phyloP scores from a whole-genome alignment of 1,140 invertebrate genomes.

The Goniozus legneri region DNA sequence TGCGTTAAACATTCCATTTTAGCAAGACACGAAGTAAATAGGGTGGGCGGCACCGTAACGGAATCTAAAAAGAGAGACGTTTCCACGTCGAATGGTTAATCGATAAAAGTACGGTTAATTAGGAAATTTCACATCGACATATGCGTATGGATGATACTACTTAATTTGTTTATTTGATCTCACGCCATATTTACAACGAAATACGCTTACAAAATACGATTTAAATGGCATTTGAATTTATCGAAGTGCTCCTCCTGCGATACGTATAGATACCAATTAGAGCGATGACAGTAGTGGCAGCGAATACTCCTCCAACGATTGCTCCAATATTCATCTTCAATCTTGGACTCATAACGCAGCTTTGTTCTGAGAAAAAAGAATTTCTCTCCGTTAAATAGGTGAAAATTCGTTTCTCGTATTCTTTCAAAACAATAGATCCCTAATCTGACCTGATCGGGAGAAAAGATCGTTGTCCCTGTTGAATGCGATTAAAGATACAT shows the following conservation, averaged over 20 bases:
- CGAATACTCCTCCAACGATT: slow-evolving; percentile 15
- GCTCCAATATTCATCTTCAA: slow-evolving; percentile 3
- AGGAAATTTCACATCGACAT: slow-evolving; percentile 29
- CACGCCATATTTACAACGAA: too few species aligned
- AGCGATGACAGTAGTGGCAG: not conserved
- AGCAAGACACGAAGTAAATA: slow-evolving; percentile 25
- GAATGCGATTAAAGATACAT: slow-evolving; percentile 22
- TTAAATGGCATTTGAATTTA: not conserved
- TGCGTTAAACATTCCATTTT: slow-evolving; percentile 19
- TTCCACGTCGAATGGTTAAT: too few species aligned
- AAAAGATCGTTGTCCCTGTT: slow-evolving; percentile 3
- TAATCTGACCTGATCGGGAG: slow-evolving; percentile 11
- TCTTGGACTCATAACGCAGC: not conserved
- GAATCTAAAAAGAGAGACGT: slow-evolving; percentile 9
- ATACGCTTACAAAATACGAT: too few species aligned
- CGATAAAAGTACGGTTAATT: too few species aligned
- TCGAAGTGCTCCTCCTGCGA: not conserved
- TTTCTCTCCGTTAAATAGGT: not conserved
- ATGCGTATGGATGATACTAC: too few species aligned
- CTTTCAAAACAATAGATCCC: not conserved
- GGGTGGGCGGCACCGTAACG: slow-evolving; percentile 36
- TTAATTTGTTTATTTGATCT: too few species aligned
- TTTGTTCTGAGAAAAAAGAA: slow-evolving; percentile 3
- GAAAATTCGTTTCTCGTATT: too few species aligned
- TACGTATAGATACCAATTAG: not conserved